Percentiles rank a stretch among this genome's conserved stretches.
Evolutionary conservation across 2,797 vertebrate species (phyloP).

Genomic region (Natrix natrix): DNA sequence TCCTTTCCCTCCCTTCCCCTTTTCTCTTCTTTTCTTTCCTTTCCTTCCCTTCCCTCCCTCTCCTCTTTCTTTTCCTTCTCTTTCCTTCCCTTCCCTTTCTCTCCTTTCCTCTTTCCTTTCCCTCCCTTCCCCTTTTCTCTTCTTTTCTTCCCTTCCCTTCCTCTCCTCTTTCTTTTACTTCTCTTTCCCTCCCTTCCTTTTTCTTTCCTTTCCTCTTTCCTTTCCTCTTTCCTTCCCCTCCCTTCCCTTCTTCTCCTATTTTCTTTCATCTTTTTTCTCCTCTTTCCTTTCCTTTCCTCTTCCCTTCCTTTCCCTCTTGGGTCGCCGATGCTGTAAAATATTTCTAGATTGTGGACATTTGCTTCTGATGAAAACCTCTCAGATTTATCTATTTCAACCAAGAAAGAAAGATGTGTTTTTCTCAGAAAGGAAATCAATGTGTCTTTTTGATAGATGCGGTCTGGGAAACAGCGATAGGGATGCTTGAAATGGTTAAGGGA

Average conservation of each 20-base stretch:
- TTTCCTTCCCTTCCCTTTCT: too few species aligned
- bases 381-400: slow-evolving; percentile 74
- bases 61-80: too few species aligned
- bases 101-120: too few species aligned
- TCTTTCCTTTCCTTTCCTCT: background rate
- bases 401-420: slow-evolving; percentile 75
- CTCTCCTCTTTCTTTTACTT: too few species aligned
- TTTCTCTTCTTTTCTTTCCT: too few species aligned
- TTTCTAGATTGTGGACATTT: slow-evolving; percentile 71
- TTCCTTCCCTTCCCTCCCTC: too few species aligned
- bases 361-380: slow-evolving; percentile 78
- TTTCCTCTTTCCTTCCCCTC: too few species aligned
- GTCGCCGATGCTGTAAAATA: slow-evolving; percentile 35
- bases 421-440: slow-evolving; percentile 77
- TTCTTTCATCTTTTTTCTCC: accelerated
- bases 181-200: too few species aligned
- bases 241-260: too few species aligned
- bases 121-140: too few species aligned
- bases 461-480: slow-evolving; percentile 58
- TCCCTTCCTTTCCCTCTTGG: background rate
- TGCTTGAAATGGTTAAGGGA: slow-evolving; percentile 60
- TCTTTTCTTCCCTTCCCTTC: too few species aligned
- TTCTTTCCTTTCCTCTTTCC: too few species aligned
- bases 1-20: background rate
- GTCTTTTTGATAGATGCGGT: slow-evolving; percentile 75